phyloP scores from a whole-genome alignment of 1,140 invertebrate species.

The Drosophila littoralis region DNA sequence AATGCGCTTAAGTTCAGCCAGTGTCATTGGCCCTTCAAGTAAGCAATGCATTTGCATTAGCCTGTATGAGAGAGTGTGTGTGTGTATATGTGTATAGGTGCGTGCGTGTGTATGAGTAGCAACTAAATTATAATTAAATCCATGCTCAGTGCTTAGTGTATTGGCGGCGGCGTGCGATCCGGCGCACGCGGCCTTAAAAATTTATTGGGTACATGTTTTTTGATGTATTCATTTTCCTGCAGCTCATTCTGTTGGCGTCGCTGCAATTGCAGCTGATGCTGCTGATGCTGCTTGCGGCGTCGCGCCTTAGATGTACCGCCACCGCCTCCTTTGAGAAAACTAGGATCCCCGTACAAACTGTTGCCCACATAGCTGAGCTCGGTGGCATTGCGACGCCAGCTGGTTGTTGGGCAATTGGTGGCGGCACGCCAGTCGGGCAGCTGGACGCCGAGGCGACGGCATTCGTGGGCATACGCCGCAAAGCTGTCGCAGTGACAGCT shows the following conservation, averaged over 20 bases:
- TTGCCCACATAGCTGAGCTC: conserved; percentile 46
- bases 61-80: conserved; percentile 32
- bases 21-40: conserved; percentile 46
- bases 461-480: conserved; percentile 94
- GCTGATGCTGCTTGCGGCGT: conserved; percentile 37
- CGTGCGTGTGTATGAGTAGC: conserved; percentile 38
- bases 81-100: conserved; percentile 16
- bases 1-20: not conserved
- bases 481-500: conserved; percentile 95
- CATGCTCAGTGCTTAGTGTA: conserved; percentile 60
- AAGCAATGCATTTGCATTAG: conserved; percentile 47
- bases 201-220: conserved; percentile 78
- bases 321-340: conserved; percentile 32
- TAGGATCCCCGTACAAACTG: conserved; percentile 56
- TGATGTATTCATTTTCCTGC: conserved; percentile 70
- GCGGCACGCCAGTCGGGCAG: conserved; percentile 88
- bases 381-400: conserved; percentile 67
- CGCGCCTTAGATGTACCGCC: conserved; percentile 22
- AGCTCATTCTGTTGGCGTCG: conserved; percentile 42
- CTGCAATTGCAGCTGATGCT: conserved; percentile 28
- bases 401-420: conserved; percentile 86
- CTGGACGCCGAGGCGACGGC: conserved; percentile 90
- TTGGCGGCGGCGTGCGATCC: conserved; percentile 81
- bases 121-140: conserved; percentile 54
- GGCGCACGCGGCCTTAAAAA: conserved; percentile 70